phyloP scores from a whole-genome alignment of 2,797 vertebrate genomes.

The Avahi laniger region DNA sequence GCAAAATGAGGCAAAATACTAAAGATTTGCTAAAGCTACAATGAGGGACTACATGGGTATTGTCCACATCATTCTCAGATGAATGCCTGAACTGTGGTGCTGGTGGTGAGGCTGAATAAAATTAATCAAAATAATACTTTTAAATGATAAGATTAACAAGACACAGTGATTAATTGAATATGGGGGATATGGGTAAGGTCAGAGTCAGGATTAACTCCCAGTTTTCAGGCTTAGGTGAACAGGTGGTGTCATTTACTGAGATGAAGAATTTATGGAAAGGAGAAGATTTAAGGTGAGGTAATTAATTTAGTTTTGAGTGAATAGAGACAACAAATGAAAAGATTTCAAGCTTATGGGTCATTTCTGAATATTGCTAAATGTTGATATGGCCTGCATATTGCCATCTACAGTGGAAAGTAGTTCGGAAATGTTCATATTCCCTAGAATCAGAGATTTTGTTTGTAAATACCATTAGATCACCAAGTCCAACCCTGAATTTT shows the following conservation, averaged over 20 bases:
- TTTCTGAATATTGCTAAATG: background rate
- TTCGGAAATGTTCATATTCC: background rate
- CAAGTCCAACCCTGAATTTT: background rate
- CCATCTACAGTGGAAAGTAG: background rate
- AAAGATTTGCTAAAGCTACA: background rate
- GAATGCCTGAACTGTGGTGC: background rate
- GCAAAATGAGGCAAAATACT: background rate
- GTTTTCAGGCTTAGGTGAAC: background rate
- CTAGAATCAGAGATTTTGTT: background rate
- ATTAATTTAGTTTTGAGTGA: background rate
- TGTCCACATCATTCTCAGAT: background rate
- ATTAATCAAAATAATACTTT: background rate
- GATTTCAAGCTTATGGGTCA: background rate
- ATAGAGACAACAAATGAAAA: background rate
- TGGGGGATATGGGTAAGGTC: background rate
- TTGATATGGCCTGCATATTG: background rate
- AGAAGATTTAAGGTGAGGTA: background rate
- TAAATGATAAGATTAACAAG: background rate
- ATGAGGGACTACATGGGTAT: background rate
- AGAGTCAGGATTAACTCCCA: background rate
- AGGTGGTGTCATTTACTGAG: background rate
- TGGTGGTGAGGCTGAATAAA: background rate
- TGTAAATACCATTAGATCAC: background rate
- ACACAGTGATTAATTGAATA: background rate
- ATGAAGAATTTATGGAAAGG: background rate